These are phyloP conservation scores for Diplazon laetatorius DNA, from an alignment of 2,888 invertebrate genomes.

Conservation along the genomic window DNA sequence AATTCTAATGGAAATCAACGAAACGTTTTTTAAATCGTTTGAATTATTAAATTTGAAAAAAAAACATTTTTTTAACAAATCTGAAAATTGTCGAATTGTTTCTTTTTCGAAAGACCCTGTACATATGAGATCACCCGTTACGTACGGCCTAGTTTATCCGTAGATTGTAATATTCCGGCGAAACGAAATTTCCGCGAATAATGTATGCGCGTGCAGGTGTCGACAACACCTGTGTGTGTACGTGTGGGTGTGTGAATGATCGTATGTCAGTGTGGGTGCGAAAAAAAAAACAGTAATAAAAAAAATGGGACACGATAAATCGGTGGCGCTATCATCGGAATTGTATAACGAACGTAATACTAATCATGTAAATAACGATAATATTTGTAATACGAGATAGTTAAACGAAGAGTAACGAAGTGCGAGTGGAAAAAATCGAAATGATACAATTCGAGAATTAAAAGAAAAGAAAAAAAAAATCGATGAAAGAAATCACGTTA, in stretches of 20 bases:
- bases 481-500: conserved; percentile 9
- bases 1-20: too few relatives aligned
- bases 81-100: background rate
- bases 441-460: conserved; percentile 40
- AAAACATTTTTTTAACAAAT: background rate
- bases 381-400: conserved; percentile 66
- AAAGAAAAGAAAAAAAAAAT: conserved; percentile 28
- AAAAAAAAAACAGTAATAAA: conserved; percentile 16
- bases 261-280: background rate
- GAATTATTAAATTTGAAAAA: background rate
- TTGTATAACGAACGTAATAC: conserved; percentile 53
- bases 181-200: conserved; percentile 37
- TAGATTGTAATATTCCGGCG: conserved; percentile 47
- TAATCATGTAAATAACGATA: conserved; percentile 63
- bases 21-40: background rate
- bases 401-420: conserved; percentile 51
- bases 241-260: conserved; percentile 4
- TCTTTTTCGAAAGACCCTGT: conserved; percentile 8
- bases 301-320: conserved; percentile 32
- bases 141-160: conserved; percentile 59
- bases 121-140: conserved; percentile 47
- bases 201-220: conserved; percentile 9
- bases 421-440: conserved; percentile 32
- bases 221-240: conserved; percentile 2
- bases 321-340: conserved; percentile 47